Base-by-base conservation (phyloP, 2,888 invertebrate genomes). In the Tipula vernalis region DNA sequence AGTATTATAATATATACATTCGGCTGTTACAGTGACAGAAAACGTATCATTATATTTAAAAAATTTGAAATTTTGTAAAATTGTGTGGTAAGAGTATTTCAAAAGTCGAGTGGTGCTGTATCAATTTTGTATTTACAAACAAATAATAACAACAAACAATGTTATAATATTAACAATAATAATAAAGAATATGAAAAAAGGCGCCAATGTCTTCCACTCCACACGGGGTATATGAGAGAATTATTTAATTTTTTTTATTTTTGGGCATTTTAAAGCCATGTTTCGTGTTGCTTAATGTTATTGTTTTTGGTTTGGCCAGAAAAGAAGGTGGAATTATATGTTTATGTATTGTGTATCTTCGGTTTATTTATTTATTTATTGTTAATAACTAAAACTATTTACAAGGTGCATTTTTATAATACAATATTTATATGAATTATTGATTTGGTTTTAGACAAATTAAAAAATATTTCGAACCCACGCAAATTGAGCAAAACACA, bases 121-220 rank as follows among this genome's bases (percentile, higher is more conserved):
- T 28, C 28, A 28, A 28, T 71, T 71, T 71, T 71, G 3, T 28
- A 28, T 28, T 28, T 10, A 71, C 71, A 71, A 71, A 71, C 71
- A 71, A 28, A 71, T 71, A 71, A 51, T n/a, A 51, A 51, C 15
- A 51, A 10, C 18, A 71, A 71, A 71, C 6, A 71, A 28, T 71
- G 71, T 71, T 71, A 71, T 28, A 71, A 71, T 28, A 71, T 28
- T 71, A 28, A 71, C 10, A 71, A 71, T 71, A 71, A 71, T 10
- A 71, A 71, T 28, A 71, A 71, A 71, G 71, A 71, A 71, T 28
- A 71, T 8, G 71, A 28, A 71, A 71, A 71, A 71, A 71, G 71
- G 71, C 71, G 71, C 71, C 71, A 71, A 71, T 71, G 71, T 71
- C 71, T 71, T 71, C 71, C 71, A 71, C 71, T 71, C 71, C 71